These are phyloP conservation scores for Stenodema calcarata DNA, from an alignment of 2,888 invertebrate species.

Conservation along the genomic window DNA sequence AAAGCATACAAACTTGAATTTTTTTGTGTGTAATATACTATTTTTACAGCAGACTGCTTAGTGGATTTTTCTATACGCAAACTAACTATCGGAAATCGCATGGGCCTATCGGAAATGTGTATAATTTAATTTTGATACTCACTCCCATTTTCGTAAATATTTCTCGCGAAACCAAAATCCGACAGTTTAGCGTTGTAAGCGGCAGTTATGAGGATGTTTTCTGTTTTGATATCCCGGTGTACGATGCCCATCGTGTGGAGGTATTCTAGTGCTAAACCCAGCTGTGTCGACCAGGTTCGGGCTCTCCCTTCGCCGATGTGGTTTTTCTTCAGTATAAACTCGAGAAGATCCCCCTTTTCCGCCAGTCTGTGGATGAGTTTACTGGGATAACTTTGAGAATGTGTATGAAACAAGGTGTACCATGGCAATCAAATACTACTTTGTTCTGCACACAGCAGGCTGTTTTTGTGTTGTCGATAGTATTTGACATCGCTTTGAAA, in stretches of 20 bases:
- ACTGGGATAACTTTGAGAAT: neutral
- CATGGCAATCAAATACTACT: too few species aligned
- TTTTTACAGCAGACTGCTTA: neutral
- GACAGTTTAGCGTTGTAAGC: constrained; percentile 50
- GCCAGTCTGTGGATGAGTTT: constrained; percentile 27
- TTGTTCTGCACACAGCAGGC: too few species aligned
- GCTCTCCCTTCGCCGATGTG: constrained; percentile 49
- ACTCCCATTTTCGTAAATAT: constrained; percentile 45
- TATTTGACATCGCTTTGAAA: too few species aligned
- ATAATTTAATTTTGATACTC: neutral
- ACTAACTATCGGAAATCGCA: too few species aligned
- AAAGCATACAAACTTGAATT: too few species aligned
- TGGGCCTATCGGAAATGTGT: too few species aligned
- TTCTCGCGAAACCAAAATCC: constrained; percentile 52
- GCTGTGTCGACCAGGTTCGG: constrained; percentile 46
- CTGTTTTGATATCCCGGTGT: constrained; percentile 52
- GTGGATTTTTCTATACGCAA: too few species aligned
- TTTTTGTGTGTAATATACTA: neutral
- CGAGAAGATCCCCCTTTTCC: constrained; percentile 50
- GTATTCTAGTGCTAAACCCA: constrained; percentile 43
- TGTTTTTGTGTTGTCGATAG: too few species aligned
- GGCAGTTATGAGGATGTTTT: constrained; percentile 52
- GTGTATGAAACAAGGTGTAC: too few species aligned
- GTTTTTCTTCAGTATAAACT: constrained; percentile 48
- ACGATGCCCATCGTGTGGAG: constrained; percentile 48